Evolutionary conservation across 2,888 invertebrate genomes (phyloP), one percentile per base, ranked within the genome.

Genomic region (Lasioglossum leucozonium): DNA sequence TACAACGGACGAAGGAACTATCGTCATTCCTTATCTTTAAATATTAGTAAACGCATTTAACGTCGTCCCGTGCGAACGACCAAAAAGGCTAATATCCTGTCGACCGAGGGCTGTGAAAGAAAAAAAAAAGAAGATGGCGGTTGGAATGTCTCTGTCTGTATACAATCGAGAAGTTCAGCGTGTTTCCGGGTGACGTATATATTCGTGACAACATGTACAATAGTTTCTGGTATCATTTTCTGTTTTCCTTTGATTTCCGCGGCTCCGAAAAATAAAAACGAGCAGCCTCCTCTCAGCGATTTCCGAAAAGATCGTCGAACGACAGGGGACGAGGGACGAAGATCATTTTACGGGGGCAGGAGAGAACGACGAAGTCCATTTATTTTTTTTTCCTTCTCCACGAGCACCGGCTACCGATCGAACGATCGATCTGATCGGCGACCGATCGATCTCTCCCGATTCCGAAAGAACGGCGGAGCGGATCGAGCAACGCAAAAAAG

Each of bases 1-100:
- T 94, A 94, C 94, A 94, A 37, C 91, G 92, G 91, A 93, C 93
- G 94, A 94, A 94, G 94, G 94, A 94, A 95, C 93, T 94, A 93
- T 91, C 91, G 92, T 92, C 92, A 93, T 93, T 93, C 93, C 93
- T 93, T 84, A 77, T 74, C 78, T 69, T 94, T 94, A 93, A 93
- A 91, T 91, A 93, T 93, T 93, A 92, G 88, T 91, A 58, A 58
- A 88, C 94, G 92, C 91, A 88, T 93, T 62, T 91, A 75, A 91
- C 91, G 89, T 89, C 84, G 87, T 92, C 77, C 82, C 82, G 85
- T 87, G 72, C 81, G 79, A 79, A 75, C 69, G 69, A 69, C 69
- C 69, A 69, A 69, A 37, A 40, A 40, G 22, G 37, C 40, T 73
- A 79, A 42, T 84, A 88, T 92, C 88, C 88, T 92, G 91, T 91